Percentiles rank a stretch among this genome's conserved stretches.
Evolutionary conservation across 2,113 vertebrate genomes (phyloP).

Genomic region (Hirundichthys speculiger): DNA sequence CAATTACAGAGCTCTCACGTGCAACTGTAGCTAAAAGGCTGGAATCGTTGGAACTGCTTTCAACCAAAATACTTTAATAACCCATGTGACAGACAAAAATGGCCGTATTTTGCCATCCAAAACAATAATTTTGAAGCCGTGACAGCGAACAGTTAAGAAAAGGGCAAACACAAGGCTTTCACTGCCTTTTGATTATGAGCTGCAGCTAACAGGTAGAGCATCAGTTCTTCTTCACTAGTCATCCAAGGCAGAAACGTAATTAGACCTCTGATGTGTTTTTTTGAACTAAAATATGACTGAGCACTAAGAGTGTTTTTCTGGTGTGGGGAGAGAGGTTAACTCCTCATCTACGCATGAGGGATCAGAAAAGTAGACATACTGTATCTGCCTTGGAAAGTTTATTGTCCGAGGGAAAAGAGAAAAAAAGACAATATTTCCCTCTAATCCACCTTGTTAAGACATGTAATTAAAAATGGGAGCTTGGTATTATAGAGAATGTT

Average conservation of each 20-base stretch:
- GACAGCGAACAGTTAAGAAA: neutral
- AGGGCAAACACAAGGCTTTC: conserved; percentile 21
- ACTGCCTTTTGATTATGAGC: conserved; percentile 65
- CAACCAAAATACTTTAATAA: conserved; percentile 3
- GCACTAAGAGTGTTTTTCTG: conserved; percentile 13
- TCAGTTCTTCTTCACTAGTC: conserved; percentile 77
- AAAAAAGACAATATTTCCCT: conserved; percentile 50
- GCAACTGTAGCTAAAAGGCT: conserved; percentile 27
- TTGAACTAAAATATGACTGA: neutral
- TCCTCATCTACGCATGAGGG: conserved; percentile 49
- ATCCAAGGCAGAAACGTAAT: conserved; percentile 81
- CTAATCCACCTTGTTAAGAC: conserved; percentile 3
- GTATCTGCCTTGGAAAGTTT: conserved; percentile 42
- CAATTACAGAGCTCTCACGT: conserved; percentile 40
- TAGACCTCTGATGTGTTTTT: conserved; percentile 74
- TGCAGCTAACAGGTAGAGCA: conserved; percentile 73
- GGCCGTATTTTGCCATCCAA: conserved; percentile 12
- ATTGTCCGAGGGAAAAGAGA: conserved; percentile 59
- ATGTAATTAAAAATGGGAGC: neutral
- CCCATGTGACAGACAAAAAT: neutral
- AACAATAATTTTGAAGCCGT: conserved; percentile 40
- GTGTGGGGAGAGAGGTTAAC: conserved; percentile 34
- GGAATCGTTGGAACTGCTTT: neutral
- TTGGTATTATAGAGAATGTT: neutral
- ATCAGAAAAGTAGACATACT: conserved; percentile 20